Evolutionary conservation across 2,113 vertebrate genomes (phyloP).

Genomic region (Rhynchopsitta pachyrhyncha): DNA sequence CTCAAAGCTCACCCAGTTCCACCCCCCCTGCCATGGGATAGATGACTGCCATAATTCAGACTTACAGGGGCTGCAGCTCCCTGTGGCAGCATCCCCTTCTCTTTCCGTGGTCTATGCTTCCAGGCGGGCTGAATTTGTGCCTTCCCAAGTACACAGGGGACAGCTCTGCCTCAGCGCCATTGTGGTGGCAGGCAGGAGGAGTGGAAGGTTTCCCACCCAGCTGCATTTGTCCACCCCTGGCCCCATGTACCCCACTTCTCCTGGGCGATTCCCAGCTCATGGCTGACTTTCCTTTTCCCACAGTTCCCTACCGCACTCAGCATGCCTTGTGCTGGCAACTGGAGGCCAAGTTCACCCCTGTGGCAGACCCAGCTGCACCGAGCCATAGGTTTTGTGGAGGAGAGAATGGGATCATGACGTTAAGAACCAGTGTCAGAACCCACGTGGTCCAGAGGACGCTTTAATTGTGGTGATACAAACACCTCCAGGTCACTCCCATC

Average conservation of each 20-base stretch:
- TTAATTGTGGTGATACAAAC: rapidly evolving
- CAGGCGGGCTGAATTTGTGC: neutral
- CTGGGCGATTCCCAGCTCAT: rapidly evolving
- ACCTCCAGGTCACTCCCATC: neutral
- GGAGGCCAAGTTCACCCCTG: neutral
- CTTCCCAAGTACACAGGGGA: neutral
- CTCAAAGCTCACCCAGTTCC: neutral
- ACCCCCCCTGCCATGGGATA: neutral
- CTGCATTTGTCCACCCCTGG: neutral
- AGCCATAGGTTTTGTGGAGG: neutral
- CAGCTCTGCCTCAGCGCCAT: neutral
- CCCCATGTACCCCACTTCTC: neutral
- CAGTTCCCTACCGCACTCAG: rapidly evolving
- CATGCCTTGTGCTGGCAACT: neutral
- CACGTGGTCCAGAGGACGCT: rapidly evolving
- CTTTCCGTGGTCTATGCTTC: rapidly evolving
- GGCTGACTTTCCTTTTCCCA: rapidly evolving
- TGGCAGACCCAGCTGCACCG: rapidly evolving
- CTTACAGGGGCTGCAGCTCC: neutral
- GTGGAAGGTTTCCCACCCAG: neutral
- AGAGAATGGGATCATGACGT: rapidly evolving
- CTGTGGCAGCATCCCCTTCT: neutral
- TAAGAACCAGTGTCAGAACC: neutral
- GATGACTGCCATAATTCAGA: neutral
- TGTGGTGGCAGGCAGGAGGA: rapidly evolving